Evolutionary conservation across 2,113 vertebrate species (phyloP).

Genomic region (Irena cyanogastra): DNA sequence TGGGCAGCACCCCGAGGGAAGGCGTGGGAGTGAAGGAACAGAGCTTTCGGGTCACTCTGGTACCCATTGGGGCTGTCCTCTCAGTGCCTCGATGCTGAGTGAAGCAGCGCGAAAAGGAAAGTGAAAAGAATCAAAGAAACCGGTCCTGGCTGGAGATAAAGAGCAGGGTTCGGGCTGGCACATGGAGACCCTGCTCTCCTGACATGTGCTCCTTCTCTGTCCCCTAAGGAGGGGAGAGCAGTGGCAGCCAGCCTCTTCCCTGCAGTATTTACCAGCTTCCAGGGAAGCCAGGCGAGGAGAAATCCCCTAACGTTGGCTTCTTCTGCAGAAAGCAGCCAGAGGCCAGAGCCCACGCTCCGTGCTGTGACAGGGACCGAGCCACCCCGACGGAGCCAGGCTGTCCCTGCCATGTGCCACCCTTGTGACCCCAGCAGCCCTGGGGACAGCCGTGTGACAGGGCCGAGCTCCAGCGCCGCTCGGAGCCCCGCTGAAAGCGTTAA

Average conservation of each 20-base stretch:
- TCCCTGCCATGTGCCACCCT: rapidly evolving
- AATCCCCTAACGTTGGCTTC: background rate
- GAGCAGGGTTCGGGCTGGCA: background rate
- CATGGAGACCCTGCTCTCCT: background rate
- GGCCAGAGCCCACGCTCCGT: background rate
- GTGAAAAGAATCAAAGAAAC: background rate
- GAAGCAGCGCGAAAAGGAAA: background rate
- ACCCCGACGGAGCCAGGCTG: background rate
- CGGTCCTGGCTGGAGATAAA: background rate
- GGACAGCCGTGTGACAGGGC: background rate
- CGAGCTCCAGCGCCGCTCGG: background rate
- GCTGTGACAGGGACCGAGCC: background rate
- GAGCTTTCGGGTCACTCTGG: background rate
- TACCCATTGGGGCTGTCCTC: rapidly evolving
- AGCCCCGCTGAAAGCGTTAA: slow-evolving; percentile 50
- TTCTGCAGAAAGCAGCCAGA: background rate
- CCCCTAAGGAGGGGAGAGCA: background rate
- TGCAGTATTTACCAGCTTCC: background rate
- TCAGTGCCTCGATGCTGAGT: rapidly evolving
- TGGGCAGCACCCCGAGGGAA: background rate
- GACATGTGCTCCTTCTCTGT: rapidly evolving
- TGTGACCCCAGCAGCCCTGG: background rate
- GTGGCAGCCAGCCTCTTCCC: background rate
- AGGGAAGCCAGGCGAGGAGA: background rate
- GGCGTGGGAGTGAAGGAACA: rapidly evolving